phyloP scores from a whole-genome alignment of 2,888 invertebrate species.

The Crioceris asparagi region DNA sequence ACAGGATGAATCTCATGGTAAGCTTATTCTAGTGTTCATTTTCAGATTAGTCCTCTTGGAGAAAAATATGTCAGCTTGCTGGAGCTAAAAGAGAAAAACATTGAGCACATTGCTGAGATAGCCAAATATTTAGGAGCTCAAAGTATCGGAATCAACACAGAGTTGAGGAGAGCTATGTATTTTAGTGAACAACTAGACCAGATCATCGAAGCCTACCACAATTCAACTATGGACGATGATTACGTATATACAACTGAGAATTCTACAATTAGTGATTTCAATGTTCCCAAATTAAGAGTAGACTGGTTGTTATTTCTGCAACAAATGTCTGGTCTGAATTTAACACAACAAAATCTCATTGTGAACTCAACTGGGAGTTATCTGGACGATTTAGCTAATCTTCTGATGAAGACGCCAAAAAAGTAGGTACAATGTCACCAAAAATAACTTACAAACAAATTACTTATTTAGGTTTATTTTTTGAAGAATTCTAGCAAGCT shows the following conservation, averaged over 20 bases:
- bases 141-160: constrained; percentile 12
- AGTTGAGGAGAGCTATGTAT: constrained; percentile 21
- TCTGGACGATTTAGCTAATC: constrained; percentile 20
- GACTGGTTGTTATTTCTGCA: constrained; percentile 26
- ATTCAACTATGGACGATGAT: background rate
- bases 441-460: background rate
- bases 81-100: constrained; percentile 14
- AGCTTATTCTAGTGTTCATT: constrained; percentile 6
- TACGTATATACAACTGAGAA: background rate
- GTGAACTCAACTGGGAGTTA: constrained; percentile 20
- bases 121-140: constrained; percentile 20
- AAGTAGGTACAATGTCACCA: constrained; percentile 16
- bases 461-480: background rate
- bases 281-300: constrained; percentile 18
- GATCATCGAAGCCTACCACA: constrained; percentile 11
- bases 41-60: constrained; percentile 19
- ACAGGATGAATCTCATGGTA: background rate
- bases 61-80: constrained; percentile 9
- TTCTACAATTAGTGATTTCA: constrained; percentile 15
- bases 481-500: constrained; percentile 26
- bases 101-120: constrained; percentile 22
- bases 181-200: constrained; percentile 21
- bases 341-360: constrained; percentile 20
- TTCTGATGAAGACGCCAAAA: constrained; percentile 22
- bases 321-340: constrained; percentile 19